phyloP scores from a whole-genome alignment of 1,140 invertebrate genomes.

The Scaptomyza montana region DNA sequence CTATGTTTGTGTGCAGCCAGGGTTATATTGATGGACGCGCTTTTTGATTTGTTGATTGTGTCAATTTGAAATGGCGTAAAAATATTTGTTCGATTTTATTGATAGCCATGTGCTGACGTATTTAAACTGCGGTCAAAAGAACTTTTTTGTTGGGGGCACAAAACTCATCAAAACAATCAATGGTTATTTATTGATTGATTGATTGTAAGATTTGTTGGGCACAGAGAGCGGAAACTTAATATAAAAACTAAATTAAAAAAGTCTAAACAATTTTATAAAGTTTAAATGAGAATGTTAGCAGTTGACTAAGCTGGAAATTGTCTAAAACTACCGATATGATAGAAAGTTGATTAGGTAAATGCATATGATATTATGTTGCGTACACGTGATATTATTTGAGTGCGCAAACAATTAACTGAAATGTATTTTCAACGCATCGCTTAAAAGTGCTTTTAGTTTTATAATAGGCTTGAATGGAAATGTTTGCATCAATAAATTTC shows the following conservation, averaged over 20 bases:
- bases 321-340: not conserved
- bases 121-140: constrained; percentile 30
- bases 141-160: not conserved
- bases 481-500: constrained; percentile 32
- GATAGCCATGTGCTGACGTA: constrained; percentile 50
- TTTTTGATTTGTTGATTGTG: constrained; percentile 76
- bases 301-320: not conserved
- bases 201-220: not conserved
- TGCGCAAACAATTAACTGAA: constrained; percentile 21
- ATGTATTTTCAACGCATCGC: constrained; percentile 15
- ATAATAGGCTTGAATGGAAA: constrained; percentile 33
- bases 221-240: not conserved
- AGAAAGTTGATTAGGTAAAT: not conserved
- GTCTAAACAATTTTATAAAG: constrained; percentile 1
- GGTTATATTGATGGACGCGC: constrained; percentile 62
- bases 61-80: constrained; percentile 61
- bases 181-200: constrained; percentile 25
- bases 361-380: not conserved
- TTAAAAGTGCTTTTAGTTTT: constrained; percentile 33
- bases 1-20: constrained; percentile 30
- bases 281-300: not conserved
- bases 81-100: constrained; percentile 61
- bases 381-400: constrained; percentile 16
- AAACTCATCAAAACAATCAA: constrained; percentile 35
- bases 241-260: constrained; percentile 12